phyloP scores from a whole-genome alignment of 2,888 invertebrate genomes.

The Camptogramma bilineatum region DNA sequence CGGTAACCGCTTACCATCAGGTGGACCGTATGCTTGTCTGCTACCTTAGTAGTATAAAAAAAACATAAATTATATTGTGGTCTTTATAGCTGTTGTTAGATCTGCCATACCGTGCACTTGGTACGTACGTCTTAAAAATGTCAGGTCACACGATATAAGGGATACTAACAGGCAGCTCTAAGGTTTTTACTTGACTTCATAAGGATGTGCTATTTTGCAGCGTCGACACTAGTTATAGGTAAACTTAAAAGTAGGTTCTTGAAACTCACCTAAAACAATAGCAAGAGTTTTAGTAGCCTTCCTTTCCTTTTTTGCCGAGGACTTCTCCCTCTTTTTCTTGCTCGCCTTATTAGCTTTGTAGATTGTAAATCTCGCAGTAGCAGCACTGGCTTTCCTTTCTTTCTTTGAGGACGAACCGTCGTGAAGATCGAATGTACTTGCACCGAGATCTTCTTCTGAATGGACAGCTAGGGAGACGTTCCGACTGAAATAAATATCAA shows the following conservation, averaged over 20 bases:
- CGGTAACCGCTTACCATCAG: too few species aligned
- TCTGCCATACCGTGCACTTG: too few species aligned
- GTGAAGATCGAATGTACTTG: constrained; percentile 72
- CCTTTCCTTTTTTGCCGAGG: constrained; percentile 96
- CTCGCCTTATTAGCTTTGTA: constrained; percentile 98
- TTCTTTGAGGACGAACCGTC: constrained; percentile 87
- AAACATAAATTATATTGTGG: too few species aligned
- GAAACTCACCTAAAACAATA: constrained; percentile 94
- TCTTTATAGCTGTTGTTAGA: too few species aligned
- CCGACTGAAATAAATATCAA: constrained; percentile 48
- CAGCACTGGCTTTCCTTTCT: constrained; percentile 88
- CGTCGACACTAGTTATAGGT: not conserved
- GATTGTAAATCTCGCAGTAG: constrained; percentile 93
- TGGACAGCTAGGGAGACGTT: constrained; percentile 86
- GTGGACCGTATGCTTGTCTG: too few species aligned
- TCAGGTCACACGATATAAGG: too few species aligned
- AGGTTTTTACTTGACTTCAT: too few species aligned
- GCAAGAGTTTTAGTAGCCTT: constrained; percentile 99
- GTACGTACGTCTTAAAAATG: too few species aligned
- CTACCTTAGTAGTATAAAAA: too few species aligned
- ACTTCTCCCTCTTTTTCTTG: constrained; percentile 97
- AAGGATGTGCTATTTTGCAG: too few species aligned
- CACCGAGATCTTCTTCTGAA: constrained; percentile 72
- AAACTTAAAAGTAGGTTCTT: not conserved
- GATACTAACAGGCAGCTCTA: too few species aligned